These are phyloP conservation scores for Amblyjoppa proteus DNA, from an alignment of 2,888 invertebrate genomes.

Conservation along the genomic window DNA sequence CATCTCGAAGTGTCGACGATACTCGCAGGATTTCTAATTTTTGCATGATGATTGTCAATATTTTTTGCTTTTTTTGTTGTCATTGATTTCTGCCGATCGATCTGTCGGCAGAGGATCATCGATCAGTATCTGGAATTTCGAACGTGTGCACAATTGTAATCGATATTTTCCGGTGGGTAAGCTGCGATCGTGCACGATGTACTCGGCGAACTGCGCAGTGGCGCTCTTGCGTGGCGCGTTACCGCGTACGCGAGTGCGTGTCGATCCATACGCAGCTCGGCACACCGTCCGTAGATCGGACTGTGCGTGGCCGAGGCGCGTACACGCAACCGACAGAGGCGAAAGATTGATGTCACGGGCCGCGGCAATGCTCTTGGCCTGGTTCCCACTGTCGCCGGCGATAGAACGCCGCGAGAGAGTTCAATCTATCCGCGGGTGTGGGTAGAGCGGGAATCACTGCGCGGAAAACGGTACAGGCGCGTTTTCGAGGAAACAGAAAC, in stretches of 20 bases:
- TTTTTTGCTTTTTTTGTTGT: not conserved
- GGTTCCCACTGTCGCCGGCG: slow-evolving; percentile 76
- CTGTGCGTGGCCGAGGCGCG: slow-evolving; percentile 61
- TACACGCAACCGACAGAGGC: slow-evolving; percentile 71
- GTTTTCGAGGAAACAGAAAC: not conserved
- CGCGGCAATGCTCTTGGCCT: slow-evolving; percentile 81
- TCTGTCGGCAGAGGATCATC: not conserved
- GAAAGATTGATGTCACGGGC: slow-evolving; percentile 81
- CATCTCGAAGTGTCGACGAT: slow-evolving; percentile 18
- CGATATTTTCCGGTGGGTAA: slow-evolving; percentile 3
- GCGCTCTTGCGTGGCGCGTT: not conserved
- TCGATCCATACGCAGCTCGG: slow-evolving; percentile 22
- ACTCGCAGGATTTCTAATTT: not conserved
- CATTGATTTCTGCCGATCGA: not conserved
- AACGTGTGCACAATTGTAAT: not conserved
- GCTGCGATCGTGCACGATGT: slow-evolving; percentile 7
- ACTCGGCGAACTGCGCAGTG: slow-evolving; percentile 42
- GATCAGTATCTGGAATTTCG: not conserved
- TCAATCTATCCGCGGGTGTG: slow-evolving; percentile 17
- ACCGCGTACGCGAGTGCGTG: not conserved
- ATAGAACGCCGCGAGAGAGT: slow-evolving; percentile 50
- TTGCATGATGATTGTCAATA: not conserved
- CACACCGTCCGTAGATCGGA: slow-evolving; percentile 25
- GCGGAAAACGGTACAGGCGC: not conserved
- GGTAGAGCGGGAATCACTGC: not conserved